These are phyloP conservation scores for Poeciliopsis infans DNA, from an alignment of 2,797 vertebrate genomes.

Conservation along the genomic window DNA sequence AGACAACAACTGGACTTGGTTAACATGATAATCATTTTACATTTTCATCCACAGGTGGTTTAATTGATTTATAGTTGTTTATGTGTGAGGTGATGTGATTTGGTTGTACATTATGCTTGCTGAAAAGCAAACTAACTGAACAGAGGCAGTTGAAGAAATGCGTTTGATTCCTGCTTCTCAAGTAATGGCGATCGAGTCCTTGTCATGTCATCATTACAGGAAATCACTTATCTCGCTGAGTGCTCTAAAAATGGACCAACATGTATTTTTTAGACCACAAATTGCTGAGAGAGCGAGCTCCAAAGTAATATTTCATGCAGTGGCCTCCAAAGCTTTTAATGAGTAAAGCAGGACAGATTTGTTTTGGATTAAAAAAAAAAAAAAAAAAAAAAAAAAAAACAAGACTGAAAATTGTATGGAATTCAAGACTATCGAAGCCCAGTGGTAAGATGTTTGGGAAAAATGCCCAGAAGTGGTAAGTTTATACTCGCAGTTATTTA, in stretches of 20 bases:
- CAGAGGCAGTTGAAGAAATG: not conserved
- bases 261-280: constrained; percentile 13
- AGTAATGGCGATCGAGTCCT: constrained; percentile 5
- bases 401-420: constrained; percentile 11
- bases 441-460: constrained; percentile 26
- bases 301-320: not conserved
- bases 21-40: constrained; percentile 25
- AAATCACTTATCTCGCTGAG: constrained; percentile 15
- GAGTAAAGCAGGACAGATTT: constrained; percentile 16
- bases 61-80: not conserved
- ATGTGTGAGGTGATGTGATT: not conserved
- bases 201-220: not conserved
- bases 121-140: constrained; percentile 7
- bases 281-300: not conserved
- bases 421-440: constrained; percentile 1
- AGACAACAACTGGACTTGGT: constrained; percentile 24
- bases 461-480: not conserved
- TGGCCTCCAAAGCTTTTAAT: constrained; percentile 18
- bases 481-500: not conserved
- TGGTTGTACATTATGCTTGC: constrained; percentile 3
- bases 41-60: constrained; percentile 3
- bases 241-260: constrained; percentile 10
- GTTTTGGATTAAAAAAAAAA: constrained; percentile 2
- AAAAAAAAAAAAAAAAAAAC: not conserved
- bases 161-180: constrained; percentile 6